Evolutionary conservation across 2,888 invertebrate genomes (phyloP), one percentile per base, ranked within the genome.

Genomic region (Ecliptopera silaceata): DNA sequence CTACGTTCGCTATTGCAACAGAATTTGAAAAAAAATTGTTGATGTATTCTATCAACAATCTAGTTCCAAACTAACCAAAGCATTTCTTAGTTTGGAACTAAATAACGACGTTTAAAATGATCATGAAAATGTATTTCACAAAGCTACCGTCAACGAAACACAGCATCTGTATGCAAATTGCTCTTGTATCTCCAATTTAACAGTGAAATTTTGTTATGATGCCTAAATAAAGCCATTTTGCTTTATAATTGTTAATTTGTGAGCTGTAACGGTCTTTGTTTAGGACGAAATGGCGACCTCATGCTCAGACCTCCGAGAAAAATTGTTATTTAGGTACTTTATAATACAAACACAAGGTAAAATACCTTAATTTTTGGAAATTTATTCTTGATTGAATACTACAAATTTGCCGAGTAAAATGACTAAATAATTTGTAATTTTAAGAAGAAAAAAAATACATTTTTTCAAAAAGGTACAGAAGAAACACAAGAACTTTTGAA

Each of bases 211-310:
- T 71, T 70, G 71, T 72, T 75, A 69, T 70, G 66, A 66, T 65
- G 66, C 67, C 69, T 70, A 71, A 81, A 85, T 85, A 79, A 83
- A 86, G 84, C 71, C 73, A 84, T 86, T 82, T 64, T 67, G 72
- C 72, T 74, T 77, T 77, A 72, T 77, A 79, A 80, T 79, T 80
- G 80, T 79, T 80, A 77, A 81, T 82, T 82, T 74, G 73, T 70
- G 71, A 68, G 75, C 70, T 71, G 71, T 76, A 77, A 84, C 75
- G 72, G 75, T 78, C 78, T 84, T 84, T 86, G 80, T 79, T 86
- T 77, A 70, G 70, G 62, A 63, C 63, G 68, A 68, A 72, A 61
- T 61, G 61, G 65, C 56, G 63, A 64, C 65, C 42, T 66, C 53
- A 50, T 61, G 59, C 64, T 68, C 67, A 57, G 60, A 61, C 59